phyloP scores from a whole-genome alignment of 2,888 invertebrate genomes.

The Schizotus pectinicornis region DNA sequence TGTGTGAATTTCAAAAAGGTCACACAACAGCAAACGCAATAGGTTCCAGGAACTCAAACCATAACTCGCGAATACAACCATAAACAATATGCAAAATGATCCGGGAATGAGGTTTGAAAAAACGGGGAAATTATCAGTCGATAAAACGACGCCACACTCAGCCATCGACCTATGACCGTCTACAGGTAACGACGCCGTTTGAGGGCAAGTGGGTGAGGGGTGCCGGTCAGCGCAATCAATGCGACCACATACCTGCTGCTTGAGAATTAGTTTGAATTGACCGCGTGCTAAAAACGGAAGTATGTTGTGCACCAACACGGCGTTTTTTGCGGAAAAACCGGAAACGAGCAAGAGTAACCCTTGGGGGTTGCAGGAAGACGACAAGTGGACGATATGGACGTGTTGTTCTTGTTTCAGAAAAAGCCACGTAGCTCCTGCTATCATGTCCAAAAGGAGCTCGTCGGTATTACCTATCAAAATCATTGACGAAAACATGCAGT shows the following conservation, averaged over 20 bases:
- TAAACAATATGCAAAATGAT: background rate
- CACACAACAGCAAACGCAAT: conserved; percentile 4
- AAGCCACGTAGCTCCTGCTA: conserved; percentile 11
- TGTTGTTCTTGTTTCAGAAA: conserved; percentile 41
- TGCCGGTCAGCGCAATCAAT: conserved; percentile 48
- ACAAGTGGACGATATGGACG: conserved; percentile 27
- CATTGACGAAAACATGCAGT: conserved; percentile 15
- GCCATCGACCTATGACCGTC: conserved; percentile 31
- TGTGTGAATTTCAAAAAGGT: conserved; percentile 24
- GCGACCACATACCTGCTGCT: conserved; percentile 20
- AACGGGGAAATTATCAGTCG: conserved; percentile 11
- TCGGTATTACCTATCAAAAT: conserved; percentile 9
- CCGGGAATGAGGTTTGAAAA: background rate
- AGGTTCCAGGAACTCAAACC: conserved; percentile 9
- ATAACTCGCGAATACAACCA: conserved; percentile 1
- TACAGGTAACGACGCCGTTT: conserved; percentile 13
- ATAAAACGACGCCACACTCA: conserved; percentile 25
- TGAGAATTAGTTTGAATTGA: conserved; percentile 22
- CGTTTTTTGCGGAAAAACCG: conserved; percentile 13
- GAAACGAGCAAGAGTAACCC: conserved; percentile 32
- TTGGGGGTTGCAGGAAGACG: conserved; percentile 42
- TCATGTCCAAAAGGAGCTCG: background rate
- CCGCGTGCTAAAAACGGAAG: conserved; percentile 8
- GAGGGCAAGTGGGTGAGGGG: conserved; percentile 21
- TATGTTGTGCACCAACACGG: conserved; percentile 27